Conservation (phyloP, 2,113 vertebrate genomes). For the Corythaixoides concolor region DNA sequence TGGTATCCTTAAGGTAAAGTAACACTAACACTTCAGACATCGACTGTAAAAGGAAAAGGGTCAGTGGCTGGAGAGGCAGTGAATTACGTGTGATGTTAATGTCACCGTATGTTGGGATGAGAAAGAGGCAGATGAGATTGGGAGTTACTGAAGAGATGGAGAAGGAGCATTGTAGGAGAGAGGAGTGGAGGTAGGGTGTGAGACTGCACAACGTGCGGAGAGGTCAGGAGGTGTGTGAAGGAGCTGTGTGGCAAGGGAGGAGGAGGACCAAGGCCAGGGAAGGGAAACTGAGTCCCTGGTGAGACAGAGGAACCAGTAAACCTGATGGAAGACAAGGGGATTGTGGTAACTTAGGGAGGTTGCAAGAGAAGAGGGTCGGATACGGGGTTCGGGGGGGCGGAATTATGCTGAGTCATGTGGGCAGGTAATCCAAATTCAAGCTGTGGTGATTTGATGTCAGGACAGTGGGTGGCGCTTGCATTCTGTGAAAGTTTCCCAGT, state of each 20-base stretch:
- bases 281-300: neutral
- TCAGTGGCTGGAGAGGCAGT: neutral
- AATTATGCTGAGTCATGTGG: neutral
- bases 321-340: neutral
- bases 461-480: neutral
- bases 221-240: neutral
- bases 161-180: neutral
- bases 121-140: neutral
- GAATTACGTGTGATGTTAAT: neutral
- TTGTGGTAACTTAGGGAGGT: neutral
- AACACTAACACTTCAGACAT: neutral
- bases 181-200: neutral
- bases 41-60: neutral
- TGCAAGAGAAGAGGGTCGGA: neutral
- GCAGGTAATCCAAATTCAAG: neutral
- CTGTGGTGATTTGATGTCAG: neutral
- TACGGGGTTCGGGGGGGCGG: neutral
- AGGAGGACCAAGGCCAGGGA: neutral
- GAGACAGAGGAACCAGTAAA: neutral
- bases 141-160: neutral
- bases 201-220: neutral
- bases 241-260: neutral
- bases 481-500: neutral
- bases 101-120: fast-evolving
- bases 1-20: neutral